Evolutionary conservation across 1,140 invertebrate species (phyloP).

Genomic region (Pissodes strobi): DNA sequence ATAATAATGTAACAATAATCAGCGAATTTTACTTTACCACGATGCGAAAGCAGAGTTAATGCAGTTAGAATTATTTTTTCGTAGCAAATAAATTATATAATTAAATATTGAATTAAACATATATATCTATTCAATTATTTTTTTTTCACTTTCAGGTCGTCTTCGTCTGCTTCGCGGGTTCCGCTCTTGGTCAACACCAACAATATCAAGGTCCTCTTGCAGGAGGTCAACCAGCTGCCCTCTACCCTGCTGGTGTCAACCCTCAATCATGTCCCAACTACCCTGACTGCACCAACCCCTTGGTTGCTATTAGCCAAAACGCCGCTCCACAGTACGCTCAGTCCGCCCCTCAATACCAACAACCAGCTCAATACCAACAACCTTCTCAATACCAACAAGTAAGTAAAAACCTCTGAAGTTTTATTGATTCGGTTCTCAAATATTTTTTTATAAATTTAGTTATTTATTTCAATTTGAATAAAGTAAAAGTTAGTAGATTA

Average conservation of each 20-base stretch:
- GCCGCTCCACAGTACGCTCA: conserved; percentile 28
- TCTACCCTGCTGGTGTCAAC: conserved; percentile 53
- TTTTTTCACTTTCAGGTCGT: conserved; percentile 48
- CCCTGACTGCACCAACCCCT: conserved; percentile 52
- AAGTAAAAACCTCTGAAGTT: neutral
- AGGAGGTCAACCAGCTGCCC: conserved; percentile 49
- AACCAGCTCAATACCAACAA: conserved; percentile 28
- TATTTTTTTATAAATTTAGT: no score
- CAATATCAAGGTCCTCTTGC: conserved; percentile 49
- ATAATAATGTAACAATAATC: no score
- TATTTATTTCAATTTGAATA: no score
- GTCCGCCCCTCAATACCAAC: conserved; percentile 32
- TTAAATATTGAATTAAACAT: no score
- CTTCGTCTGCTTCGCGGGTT: conserved; percentile 44
- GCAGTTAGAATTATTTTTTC: no score
- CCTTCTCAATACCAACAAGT: conserved; percentile 31
- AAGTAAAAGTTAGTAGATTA: no score
- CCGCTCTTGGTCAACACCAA: conserved; percentile 34
- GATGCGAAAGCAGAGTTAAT: no score
- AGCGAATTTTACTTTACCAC: no score
- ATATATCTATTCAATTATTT: no score
- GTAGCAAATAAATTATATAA: no score
- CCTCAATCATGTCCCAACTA: conserved; percentile 55
- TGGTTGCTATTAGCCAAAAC: conserved; percentile 46
- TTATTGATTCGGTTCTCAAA: neutral